phyloP scores from a whole-genome alignment of 2,888 invertebrate species.

The Hanleya hanleyi region DNA sequence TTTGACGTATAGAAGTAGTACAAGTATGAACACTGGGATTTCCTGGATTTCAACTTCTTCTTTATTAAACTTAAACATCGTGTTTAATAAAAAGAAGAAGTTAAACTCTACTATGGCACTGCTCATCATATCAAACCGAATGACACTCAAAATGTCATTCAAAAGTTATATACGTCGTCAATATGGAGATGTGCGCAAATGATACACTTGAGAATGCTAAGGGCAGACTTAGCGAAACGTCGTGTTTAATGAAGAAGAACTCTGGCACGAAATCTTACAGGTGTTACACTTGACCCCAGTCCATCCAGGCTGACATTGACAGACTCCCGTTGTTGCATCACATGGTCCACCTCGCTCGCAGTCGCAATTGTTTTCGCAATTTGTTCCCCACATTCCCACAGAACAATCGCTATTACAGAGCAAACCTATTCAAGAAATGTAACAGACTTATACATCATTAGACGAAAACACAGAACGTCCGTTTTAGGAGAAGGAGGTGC shows the following conservation, averaged over 20 bases:
- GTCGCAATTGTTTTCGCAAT: conserved; percentile 17
- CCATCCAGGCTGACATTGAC: conserved; percentile 30
- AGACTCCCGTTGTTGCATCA: conserved; percentile 15
- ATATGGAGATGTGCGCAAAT: too few relatives aligned
- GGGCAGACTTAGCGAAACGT: neutral
- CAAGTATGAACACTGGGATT: too few relatives aligned
- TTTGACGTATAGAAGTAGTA: too few relatives aligned
- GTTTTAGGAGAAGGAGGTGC: neutral
- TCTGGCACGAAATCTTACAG: neutral
- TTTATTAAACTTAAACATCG: too few relatives aligned
- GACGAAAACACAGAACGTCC: neutral
- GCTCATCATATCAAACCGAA: too few relatives aligned
- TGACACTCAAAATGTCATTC: too few relatives aligned
- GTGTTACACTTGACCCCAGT: conserved; percentile 17
- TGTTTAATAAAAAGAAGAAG: too few relatives aligned
- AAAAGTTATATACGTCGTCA: too few relatives aligned
- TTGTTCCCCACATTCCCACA: conserved; percentile 19
- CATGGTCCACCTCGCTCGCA: conserved; percentile 26
- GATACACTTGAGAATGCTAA: too few relatives aligned
- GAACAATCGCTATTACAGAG: conserved; percentile 6
- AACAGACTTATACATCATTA: neutral
- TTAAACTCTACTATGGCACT: too few relatives aligned
- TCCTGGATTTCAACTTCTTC: too few relatives aligned
- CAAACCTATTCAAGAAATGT: neutral
- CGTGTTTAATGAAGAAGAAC: neutral